A percentile compares a stretch with the other conserved stretches of the same genome.
Conservation (phyloP, 1,140 invertebrate genomes). For the Atta cephalotes region DNA sequence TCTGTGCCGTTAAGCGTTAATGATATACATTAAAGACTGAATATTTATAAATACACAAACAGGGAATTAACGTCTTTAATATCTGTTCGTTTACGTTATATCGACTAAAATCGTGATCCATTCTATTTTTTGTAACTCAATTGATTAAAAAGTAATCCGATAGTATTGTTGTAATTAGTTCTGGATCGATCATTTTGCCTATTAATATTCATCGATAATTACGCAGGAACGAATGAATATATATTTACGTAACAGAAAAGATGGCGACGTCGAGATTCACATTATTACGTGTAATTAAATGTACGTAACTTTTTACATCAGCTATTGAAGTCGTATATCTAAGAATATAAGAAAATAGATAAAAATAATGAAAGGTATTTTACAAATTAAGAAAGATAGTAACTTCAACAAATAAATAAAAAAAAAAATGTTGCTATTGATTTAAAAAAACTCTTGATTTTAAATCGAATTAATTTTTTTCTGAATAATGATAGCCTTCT, state of each 20-base stretch:
- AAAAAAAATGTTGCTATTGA: neutral
- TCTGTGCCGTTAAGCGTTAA: constrained; percentile 35
- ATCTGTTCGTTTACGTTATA: neutral
- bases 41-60: constrained; percentile 53
- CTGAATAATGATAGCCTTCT: neutral
- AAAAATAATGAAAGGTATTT: neutral
- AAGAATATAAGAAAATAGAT: neutral
- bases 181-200: neutral
- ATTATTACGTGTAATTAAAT: neutral
- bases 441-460: neutral
- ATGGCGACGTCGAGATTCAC: neutral
- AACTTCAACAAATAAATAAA: too few species aligned
- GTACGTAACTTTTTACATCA: neutral
- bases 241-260: neutral
- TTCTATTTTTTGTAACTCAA: neutral
- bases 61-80: constrained; percentile 17
- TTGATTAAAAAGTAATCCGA: constrained; percentile 32
- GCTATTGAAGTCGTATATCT: neutral
- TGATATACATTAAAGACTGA: constrained; percentile 47
- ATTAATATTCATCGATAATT: constrained; percentile 10
- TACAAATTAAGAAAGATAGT: too few species aligned
- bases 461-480: neutral
- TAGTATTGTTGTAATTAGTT: constrained; percentile 14
- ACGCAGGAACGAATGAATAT: neutral
- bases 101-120: neutral